Evolutionary conservation across 2,797 vertebrate genomes (phyloP).

Genomic region (Falco concolor): DNA sequence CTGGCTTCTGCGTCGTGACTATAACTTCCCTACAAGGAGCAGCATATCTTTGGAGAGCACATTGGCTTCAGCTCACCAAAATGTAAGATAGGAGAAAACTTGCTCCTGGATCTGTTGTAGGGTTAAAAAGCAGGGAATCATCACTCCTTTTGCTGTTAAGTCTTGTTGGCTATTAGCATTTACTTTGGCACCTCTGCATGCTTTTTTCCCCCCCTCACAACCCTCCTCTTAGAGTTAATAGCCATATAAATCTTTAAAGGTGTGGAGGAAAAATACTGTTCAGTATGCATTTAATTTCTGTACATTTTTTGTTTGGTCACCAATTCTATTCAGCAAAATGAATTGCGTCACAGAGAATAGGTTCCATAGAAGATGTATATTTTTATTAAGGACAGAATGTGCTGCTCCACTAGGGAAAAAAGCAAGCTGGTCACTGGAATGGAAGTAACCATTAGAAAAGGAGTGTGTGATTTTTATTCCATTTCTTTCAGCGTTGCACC

Average conservation of each 20-base stretch:
- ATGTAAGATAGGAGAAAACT: background rate
- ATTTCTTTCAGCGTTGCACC: background rate
- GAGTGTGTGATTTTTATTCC: background rate
- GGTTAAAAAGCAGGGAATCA: background rate
- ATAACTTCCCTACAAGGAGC: background rate
- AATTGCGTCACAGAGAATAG: background rate
- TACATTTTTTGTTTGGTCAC: background rate
- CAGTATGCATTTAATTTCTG: background rate
- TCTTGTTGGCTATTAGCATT: background rate
- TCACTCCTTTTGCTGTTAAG: background rate
- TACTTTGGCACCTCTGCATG: background rate
- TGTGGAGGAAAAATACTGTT: background rate
- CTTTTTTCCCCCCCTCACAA: background rate
- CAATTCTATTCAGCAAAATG: background rate
- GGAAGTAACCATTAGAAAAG: background rate
- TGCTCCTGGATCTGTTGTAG: background rate
- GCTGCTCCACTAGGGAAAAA: background rate
- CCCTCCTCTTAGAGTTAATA: background rate
- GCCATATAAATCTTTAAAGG: background rate
- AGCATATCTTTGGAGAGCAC: background rate
- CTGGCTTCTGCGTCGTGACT: background rate
- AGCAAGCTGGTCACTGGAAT: background rate
- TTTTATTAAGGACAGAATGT: background rate
- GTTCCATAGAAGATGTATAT: background rate
- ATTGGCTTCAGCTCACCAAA: background rate